Evolutionary conservation across 2,797 vertebrate species (phyloP).

Genomic region (Ciconia nigra): DNA sequence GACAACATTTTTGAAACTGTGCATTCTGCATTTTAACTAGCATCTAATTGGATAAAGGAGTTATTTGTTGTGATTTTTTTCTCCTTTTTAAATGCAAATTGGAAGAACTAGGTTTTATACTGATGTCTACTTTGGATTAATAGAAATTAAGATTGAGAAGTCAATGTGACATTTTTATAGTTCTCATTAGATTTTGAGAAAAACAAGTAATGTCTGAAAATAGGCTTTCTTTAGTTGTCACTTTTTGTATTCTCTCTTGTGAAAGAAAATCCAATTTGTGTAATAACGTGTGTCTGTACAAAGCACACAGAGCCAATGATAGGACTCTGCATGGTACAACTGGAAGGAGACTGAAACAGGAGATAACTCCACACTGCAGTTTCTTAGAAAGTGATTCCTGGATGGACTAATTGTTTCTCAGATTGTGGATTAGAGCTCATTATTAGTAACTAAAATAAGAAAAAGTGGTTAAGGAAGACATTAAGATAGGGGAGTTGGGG

Average conservation of each 20-base stretch:
- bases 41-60: not conserved
- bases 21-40: not conserved
- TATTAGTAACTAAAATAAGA: not conserved
- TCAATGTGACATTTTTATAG: not conserved
- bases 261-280: not conserved
- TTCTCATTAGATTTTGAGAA: not conserved
- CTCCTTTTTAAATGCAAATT: not conserved
- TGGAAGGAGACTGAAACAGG: not conserved
- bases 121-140: not conserved
- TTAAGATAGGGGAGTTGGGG: not conserved
- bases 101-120: not conserved
- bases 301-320: not conserved
- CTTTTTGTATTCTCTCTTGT: not conserved
- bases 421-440: not conserved
- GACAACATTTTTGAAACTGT: not conserved
- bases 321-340: not conserved
- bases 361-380: not conserved
- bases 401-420: not conserved
- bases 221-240: not conserved
- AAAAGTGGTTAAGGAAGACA: not conserved
- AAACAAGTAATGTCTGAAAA: not conserved
- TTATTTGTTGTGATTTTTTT: not conserved
- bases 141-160: not conserved
- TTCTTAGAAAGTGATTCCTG: not conserved
- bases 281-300: not conserved